Conservation (phyloP, 2,113 vertebrate genomes). For the Heterochromis multidens region DNA sequence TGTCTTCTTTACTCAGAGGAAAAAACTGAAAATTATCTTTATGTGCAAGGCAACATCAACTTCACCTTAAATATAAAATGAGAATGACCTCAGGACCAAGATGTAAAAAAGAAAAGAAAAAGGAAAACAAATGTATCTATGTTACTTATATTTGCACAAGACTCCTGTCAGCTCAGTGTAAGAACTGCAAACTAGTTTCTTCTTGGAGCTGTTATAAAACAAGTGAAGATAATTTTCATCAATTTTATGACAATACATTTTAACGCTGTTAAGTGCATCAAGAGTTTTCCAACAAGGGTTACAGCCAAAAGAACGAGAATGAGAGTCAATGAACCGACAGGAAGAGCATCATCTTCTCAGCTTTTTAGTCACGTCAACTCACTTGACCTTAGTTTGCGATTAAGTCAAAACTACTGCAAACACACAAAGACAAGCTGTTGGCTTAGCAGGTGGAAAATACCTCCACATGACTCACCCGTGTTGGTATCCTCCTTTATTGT, state of each 20-base stretch:
- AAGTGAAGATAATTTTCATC: neutral
- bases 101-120: neutral
- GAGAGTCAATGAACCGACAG: neutral
- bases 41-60: neutral
- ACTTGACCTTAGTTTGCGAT: neutral
- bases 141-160: neutral
- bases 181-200: neutral
- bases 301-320: neutral
- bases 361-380: neutral
- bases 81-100: neutral
- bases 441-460: neutral
- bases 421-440: neutral
- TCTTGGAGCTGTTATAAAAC: neutral
- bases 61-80: neutral
- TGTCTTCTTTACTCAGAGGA: neutral
- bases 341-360: neutral
- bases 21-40: neutral
- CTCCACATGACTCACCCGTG: neutral
- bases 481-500: neutral
- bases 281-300: neutral
- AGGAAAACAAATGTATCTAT: neutral
- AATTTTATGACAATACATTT: neutral
- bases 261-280: neutral
- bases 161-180: neutral
- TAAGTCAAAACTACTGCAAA: neutral